phyloP scores from a whole-genome alignment of 37 sponge, comb jelly and placozoan species.

The Spongilla lacustris region DNA sequence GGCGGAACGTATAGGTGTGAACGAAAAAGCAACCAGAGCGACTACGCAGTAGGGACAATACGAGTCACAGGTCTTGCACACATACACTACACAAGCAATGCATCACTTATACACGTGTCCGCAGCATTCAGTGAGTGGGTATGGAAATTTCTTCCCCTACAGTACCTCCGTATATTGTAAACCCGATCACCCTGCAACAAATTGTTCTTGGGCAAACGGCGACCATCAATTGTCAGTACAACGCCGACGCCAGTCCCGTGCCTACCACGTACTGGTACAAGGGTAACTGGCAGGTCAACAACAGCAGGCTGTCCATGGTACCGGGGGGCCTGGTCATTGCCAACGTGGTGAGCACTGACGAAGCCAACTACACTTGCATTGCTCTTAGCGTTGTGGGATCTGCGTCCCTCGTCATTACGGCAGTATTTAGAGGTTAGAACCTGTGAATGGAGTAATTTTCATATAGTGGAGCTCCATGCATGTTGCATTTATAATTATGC shows the following conservation, averaged over 20 bases:
- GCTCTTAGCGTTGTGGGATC: not conserved
- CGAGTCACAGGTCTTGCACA: not conserved
- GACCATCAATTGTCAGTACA: not conserved
- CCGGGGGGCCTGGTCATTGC: not conserved
- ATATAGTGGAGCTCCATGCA: too few species aligned
- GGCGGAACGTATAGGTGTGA: not conserved
- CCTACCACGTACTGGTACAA: not conserved
- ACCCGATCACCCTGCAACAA: not conserved
- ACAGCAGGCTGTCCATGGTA: not conserved
- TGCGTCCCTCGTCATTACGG: not conserved
- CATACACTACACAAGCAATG: too few species aligned
- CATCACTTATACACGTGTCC: too few species aligned
- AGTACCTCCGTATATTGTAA: not conserved
- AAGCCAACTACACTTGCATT: slow-evolving; percentile 4
- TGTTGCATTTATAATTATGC: too few species aligned
- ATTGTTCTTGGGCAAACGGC: not conserved
- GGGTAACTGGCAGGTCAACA: not conserved
- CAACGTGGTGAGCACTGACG: slow-evolving; percentile 10
- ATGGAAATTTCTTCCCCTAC: not conserved
- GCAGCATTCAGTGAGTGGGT: not conserved
- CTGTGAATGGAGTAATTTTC: too few species aligned
- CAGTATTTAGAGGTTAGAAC: not conserved
- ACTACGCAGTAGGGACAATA: not conserved
- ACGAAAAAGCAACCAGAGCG: not conserved
- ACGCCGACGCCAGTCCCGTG: not conserved